Evolutionary conservation across 2,113 vertebrate species (phyloP).

Genomic region (Megalops atlanticus): DNA sequence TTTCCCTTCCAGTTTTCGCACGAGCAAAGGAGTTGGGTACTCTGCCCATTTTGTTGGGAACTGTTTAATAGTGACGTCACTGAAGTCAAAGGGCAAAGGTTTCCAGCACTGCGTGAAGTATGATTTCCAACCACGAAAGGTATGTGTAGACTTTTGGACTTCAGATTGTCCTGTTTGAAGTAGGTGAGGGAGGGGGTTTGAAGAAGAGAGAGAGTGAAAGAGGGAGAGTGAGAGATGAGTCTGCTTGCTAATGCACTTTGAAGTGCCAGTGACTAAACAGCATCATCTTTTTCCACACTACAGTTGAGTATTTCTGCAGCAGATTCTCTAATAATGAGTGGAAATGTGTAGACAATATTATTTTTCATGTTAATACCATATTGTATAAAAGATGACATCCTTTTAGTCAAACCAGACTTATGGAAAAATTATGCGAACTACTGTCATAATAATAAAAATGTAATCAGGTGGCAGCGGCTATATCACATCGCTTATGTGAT

Average conservation of each 20-base stretch:
- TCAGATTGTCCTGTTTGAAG: background rate
- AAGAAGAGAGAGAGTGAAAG: background rate
- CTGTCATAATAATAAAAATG: background rate
- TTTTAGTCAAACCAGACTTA: constrained; percentile 1
- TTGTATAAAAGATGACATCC: constrained; percentile 8
- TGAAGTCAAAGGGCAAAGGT: constrained; percentile 99
- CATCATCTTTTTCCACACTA: background rate
- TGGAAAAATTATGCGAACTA: constrained; percentile 1
- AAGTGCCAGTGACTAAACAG: constrained; percentile 12
- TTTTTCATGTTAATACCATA: background rate
- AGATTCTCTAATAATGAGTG: background rate
- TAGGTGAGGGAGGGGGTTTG: background rate
- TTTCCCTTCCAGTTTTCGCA: constrained; percentile 82
- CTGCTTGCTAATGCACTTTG: constrained; percentile 1
- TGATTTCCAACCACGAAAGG: constrained; percentile 97
- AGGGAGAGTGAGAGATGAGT: background rate
- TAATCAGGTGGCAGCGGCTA: background rate
- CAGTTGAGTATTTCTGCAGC: background rate
- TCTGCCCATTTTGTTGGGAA: constrained; percentile 99
- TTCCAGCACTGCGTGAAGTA: constrained; percentile 99
- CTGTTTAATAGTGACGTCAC: constrained; percentile 95
- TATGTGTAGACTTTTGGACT: constrained; percentile 54
- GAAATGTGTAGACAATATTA: background rate
- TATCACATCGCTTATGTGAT: background rate
- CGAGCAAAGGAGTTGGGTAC: constrained; percentile 98